Conservation (phyloP, 1,140 invertebrate species). For the Hyposmocoma kahamanoa region DNA sequence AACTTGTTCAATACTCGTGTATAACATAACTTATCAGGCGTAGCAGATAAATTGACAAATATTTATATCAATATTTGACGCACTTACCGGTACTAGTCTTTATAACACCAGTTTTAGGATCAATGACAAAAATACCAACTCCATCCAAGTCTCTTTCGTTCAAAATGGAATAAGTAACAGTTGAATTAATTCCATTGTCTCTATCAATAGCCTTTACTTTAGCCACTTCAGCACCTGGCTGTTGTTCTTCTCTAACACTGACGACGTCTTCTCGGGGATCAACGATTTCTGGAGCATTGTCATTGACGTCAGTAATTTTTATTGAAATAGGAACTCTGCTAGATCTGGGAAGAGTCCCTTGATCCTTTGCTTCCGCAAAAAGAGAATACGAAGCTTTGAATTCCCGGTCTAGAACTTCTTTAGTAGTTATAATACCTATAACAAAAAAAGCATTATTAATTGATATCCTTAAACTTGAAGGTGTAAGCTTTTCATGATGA, state of each 20-base stretch:
- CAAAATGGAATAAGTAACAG: slow-evolving; percentile 89
- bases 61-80: neutral
- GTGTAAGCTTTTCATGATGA: no score
- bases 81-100: slow-evolving; percentile 81
- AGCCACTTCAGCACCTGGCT: slow-evolving; percentile 88
- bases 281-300: slow-evolving; percentile 91
- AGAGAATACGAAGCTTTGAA: slow-evolving; percentile 84
- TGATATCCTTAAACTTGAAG: no score
- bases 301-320: slow-evolving; percentile 88
- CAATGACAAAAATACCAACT: slow-evolving; percentile 88
- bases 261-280: slow-evolving; percentile 91
- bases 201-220: slow-evolving; percentile 88
- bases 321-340: slow-evolving; percentile 84
- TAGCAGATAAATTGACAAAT: neutral
- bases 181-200: slow-evolving; percentile 91
- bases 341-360: slow-evolving; percentile 84
- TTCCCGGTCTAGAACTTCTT: slow-evolving; percentile 89
- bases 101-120: slow-evolving; percentile 89
- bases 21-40: no score
- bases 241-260: slow-evolving; percentile 91
- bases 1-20: no score
- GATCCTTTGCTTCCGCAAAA: slow-evolving; percentile 89
- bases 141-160: slow-evolving; percentile 90
- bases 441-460: no score
- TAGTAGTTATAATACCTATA: slow-evolving; percentile 89